These are phyloP conservation scores for Caradrina kadenii DNA, from an alignment of 2,888 invertebrate genomes.

Conservation along the genomic window DNA sequence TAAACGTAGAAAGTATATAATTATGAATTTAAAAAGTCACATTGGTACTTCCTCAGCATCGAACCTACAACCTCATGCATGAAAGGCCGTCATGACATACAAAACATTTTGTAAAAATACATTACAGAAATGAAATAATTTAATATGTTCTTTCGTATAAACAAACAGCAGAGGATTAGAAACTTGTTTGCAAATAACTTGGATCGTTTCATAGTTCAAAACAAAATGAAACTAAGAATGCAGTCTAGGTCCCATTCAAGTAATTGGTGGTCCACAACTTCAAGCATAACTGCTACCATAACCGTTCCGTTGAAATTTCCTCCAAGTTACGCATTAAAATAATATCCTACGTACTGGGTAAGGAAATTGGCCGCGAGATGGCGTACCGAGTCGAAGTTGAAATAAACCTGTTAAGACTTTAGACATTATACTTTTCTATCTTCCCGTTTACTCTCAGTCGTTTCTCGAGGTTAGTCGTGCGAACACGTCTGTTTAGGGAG, in stretches of 20 bases:
- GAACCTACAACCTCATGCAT: no score
- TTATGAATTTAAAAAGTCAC: no score
- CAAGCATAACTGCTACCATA: slow-evolving; percentile 78
- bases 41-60: no score
- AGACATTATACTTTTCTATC: slow-evolving; percentile 73
- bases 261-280: slow-evolving; percentile 83
- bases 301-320: slow-evolving; percentile 78
- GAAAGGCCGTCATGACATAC: no score
- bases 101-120: background rate
- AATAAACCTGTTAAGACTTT: slow-evolving; percentile 80
- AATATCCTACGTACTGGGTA: slow-evolving; percentile 75
- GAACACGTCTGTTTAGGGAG: slow-evolving; percentile 30
- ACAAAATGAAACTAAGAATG: slow-evolving; percentile 71
- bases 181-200: slow-evolving; percentile 49
- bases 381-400: slow-evolving; percentile 78
- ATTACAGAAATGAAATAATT: background rate
- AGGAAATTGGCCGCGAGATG: slow-evolving; percentile 85
- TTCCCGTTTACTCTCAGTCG: slow-evolving; percentile 61
- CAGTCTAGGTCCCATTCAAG: slow-evolving; percentile 77
- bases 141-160: slow-evolving; percentile 17
- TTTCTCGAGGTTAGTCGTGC: slow-evolving; percentile 46
- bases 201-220: slow-evolving; percentile 61
- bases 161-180: slow-evolving; percentile 51
- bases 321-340: slow-evolving; percentile 82
- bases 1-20: no score